These are phyloP conservation scores for Scyliorhinus canicula DNA, from an alignment of 2,797 vertebrate genomes.

Conservation along the genomic window DNA sequence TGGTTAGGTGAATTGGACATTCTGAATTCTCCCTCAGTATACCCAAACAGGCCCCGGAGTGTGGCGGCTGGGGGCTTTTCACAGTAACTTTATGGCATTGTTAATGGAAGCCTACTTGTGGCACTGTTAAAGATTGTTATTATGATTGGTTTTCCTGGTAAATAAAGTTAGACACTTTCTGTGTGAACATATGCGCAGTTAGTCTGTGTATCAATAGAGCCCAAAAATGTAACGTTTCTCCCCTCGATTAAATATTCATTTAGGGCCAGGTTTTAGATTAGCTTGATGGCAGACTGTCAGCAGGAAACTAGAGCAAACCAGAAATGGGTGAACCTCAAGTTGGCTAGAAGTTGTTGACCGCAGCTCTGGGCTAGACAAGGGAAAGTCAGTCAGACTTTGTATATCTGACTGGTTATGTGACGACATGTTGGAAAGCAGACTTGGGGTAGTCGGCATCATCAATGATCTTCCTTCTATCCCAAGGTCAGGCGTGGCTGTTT, in stretches of 20 bases:
- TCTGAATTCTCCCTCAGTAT: no score
- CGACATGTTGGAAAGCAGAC: neutral
- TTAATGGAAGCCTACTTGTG: no score
- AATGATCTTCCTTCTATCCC: neutral
- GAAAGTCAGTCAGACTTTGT: neutral
- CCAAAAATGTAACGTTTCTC: neutral
- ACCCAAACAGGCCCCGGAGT: no score
- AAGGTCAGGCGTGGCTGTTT: neutral
- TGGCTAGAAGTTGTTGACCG: neutral
- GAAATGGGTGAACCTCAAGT: neutral
- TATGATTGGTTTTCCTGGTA: neutral
- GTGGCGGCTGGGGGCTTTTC: no score
- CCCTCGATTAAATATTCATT: neutral
- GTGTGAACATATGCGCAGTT: neutral
- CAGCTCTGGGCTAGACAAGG: neutral
- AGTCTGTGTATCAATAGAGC: neutral
- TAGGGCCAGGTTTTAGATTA: neutral
- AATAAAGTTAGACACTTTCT: neutral
- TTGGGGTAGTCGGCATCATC: neutral
- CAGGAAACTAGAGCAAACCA: neutral
- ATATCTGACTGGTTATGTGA: neutral
- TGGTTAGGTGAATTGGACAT: no score
- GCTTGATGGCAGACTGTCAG: neutral
- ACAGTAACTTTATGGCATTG: no score
- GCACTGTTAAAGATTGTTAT: no score